These are phyloP conservation scores for Dipodomys stephensi DNA, from an alignment of 2,113 vertebrate species.

Conservation along the genomic window DNA sequence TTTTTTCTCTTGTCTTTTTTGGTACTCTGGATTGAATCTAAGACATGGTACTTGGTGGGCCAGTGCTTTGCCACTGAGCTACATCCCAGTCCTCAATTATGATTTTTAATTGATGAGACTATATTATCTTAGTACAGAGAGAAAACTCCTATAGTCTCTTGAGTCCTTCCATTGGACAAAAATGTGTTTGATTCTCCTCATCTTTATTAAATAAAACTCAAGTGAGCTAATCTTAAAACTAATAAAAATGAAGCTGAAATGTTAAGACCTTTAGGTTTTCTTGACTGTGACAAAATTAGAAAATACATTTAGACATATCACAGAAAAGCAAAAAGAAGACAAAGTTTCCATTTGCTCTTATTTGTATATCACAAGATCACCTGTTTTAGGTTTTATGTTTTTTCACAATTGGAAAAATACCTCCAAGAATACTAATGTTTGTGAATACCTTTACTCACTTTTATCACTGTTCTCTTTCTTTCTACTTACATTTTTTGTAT, in stretches of 20 bases:
- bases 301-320: constrained; percentile 61
- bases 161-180: constrained; percentile 64
- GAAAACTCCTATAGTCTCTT: constrained; percentile 35
- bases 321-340: neutral
- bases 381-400: constrained; percentile 9
- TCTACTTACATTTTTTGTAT: neutral
- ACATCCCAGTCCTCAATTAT: too few relatives aligned
- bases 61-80: too few relatives aligned
- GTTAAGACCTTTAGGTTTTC: constrained; percentile 70
- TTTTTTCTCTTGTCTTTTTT: too few relatives aligned
- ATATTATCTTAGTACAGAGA: neutral
- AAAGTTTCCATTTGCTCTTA: neutral
- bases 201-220: constrained; percentile 71
- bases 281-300: constrained; percentile 75
- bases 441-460: constrained; percentile 6
- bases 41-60: too few relatives aligned
- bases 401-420: neutral
- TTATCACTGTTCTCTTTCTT: constrained; percentile 35
- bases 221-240: constrained; percentile 54
- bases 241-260: constrained; percentile 58
- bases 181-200: constrained; percentile 31
- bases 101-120: constrained; percentile 51
- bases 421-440: neutral
- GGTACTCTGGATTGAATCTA: too few relatives aligned
- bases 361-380: neutral